Percentiles rank a stretch among this genome's conserved stretches.
phyloP scores from a whole-genome alignment of 1,140 invertebrate species.

The Drosophila serrata region DNA sequence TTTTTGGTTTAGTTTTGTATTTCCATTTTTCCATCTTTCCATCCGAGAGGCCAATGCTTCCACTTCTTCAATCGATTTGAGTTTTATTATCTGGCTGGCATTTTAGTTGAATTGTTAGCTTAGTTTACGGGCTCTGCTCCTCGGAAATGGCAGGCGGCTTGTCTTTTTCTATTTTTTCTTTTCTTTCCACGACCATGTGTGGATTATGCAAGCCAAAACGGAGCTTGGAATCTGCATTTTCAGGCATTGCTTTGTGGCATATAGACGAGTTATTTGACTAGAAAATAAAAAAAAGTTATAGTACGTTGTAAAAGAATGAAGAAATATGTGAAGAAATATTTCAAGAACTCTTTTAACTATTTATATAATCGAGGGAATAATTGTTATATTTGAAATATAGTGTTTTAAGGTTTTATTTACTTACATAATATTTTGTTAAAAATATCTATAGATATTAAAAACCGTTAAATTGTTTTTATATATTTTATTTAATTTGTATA shows the following conservation, averaged over 20 bases:
- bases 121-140: slow-evolving; percentile 59
- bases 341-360: rapidly evolving
- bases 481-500: too few species aligned
- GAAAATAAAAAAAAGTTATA: background rate
- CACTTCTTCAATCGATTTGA: slow-evolving; percentile 68
- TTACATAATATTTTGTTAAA: background rate
- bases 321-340: too few species aligned
- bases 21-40: slow-evolving; percentile 68
- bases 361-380: rapidly evolving
- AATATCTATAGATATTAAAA: too few species aligned
- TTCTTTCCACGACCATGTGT: slow-evolving; percentile 22
- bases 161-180: too few species aligned
- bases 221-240: slow-evolving; percentile 65
- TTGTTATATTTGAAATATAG: background rate
- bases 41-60: slow-evolving; percentile 34
- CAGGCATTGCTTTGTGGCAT: slow-evolving; percentile 25
- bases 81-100: slow-evolving; percentile 82
- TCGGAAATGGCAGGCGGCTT: slow-evolving; percentile 24
- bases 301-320: too few species aligned
- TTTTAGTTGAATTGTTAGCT: slow-evolving; percentile 81
- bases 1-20: slow-evolving; percentile 39
- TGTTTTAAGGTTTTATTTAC: background rate
- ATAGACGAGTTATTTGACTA: background rate
- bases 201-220: slow-evolving; percentile 58
- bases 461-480: background rate